These are phyloP conservation scores for Momotus momota DNA, from an alignment of 2,797 vertebrate species.

Conservation along the genomic window DNA sequence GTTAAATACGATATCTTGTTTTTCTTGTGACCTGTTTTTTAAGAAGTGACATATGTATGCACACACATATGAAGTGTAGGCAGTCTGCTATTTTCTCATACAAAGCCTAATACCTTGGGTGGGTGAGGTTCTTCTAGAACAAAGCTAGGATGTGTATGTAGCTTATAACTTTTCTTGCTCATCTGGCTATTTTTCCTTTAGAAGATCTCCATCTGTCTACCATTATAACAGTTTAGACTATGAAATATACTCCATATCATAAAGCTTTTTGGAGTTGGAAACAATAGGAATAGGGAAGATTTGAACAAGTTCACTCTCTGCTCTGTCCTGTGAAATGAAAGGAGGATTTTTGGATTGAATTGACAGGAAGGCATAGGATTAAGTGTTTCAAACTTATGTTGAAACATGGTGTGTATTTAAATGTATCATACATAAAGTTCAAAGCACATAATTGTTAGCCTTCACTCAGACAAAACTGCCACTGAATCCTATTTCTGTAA, in stretches of 20 bases:
- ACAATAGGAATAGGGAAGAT: not conserved
- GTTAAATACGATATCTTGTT: conserved; percentile 54
- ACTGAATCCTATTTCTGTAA: not conserved
- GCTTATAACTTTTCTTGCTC: not conserved
- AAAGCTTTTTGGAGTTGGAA: not conserved
- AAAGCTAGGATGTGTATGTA: not conserved
- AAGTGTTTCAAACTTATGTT: not conserved
- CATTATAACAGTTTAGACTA: not conserved
- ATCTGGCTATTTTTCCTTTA: conserved; percentile 22
- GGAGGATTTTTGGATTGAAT: not conserved
- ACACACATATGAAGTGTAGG: not conserved
- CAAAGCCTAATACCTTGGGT: not conserved
- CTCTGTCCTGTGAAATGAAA: not conserved
- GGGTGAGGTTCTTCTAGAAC: conserved; percentile 21
- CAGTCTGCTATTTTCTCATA: conserved; percentile 34
- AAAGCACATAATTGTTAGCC: not conserved
- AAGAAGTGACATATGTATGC: not conserved
- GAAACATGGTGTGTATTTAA: not conserved
- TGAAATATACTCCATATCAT: not conserved
- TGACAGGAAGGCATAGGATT: not conserved
- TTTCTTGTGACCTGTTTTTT: conserved; percentile 21
- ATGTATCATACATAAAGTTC: not conserved
- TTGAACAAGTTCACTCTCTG: not conserved
- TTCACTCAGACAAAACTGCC: not conserved
- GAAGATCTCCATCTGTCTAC: not conserved